Base-by-base conservation (phyloP, 1,140 invertebrate species). In the Hyles vespertilio region DNA sequence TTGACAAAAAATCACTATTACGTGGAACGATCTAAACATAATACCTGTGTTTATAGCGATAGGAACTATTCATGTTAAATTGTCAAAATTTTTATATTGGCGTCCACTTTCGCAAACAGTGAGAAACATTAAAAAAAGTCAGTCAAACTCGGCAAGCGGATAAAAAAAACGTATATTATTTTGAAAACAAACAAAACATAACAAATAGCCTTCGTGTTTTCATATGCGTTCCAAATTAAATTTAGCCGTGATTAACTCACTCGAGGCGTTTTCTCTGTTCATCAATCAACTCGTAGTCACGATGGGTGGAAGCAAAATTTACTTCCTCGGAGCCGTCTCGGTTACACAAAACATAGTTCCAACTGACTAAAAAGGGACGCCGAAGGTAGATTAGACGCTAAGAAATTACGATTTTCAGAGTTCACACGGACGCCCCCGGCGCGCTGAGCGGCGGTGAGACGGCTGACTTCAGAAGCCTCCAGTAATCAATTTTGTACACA, bases 401-500 rank as follows among this genome's bases (percentile, higher is more conserved):
- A 61, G 69, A 66, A 77, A 79, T 81, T 74, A 73, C 70, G 67
- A 78, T 80, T 84, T 85, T 79, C 77, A 84, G 77, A 70, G 77
- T 84, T 86, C 77, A 84, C 77, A 78, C 75, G 75, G 68, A 64
- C 66, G 72, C 72, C 79, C 68, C 65, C 67, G 71, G 77, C 63
- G 4, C 36, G 36, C 5, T 8, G 22, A 22, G 22, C 22, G 22
- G 62, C 58, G 56, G 63, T 68, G 64, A 56, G 75, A 69, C 72
- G 77, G 77, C 71, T 62, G 72, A 72, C 77, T 84, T 84, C 81
- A 81, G 84, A 86, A 84, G 80, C 79, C 61, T 57, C 53, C 48
- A 65, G 70, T 88, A 86, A 88, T 88, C 85, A 84, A 86, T 88
- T 88, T 86, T 85, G 70, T 86, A 82, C 78, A 86, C 83, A 88